Conservation (phyloP, 2,888 invertebrate genomes). For the Catocala sponsa region DNA sequence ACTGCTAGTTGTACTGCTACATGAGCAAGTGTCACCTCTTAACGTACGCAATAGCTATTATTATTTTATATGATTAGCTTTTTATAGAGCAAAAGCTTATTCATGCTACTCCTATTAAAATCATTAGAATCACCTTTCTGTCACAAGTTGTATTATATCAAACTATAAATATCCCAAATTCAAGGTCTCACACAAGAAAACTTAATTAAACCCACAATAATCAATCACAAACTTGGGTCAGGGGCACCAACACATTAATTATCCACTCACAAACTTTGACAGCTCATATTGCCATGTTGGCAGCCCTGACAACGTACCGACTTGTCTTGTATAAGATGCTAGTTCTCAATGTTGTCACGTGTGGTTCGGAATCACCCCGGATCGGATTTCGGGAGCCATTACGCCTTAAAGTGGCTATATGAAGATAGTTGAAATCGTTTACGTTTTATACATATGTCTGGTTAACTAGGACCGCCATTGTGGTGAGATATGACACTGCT, state of each 20-base stretch:
- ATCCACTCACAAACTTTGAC: slow-evolving; percentile 34
- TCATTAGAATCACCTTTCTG: too few relatives aligned
- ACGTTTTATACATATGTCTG: slow-evolving; percentile 45
- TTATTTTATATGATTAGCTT: too few relatives aligned
- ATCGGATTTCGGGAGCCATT: slow-evolving; percentile 59
- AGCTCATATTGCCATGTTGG: slow-evolving; percentile 39
- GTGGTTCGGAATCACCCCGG: slow-evolving; percentile 48
- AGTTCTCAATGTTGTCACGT: slow-evolving; percentile 58
- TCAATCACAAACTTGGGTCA: not conserved
- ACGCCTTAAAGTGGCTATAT: slow-evolving; percentile 52
- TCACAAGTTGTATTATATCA: not conserved
- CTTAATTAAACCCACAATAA: too few relatives aligned
- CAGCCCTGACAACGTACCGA: slow-evolving; percentile 17
- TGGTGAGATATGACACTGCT: slow-evolving; percentile 28
- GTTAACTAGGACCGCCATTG: slow-evolving; percentile 44
- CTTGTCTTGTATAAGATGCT: slow-evolving; percentile 40
- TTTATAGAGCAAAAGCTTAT: too few relatives aligned
- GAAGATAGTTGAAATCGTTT: slow-evolving; percentile 55
- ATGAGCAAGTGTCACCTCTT: too few relatives aligned
- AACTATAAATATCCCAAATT: not conserved
- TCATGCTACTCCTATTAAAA: too few relatives aligned
- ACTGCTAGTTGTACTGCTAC: too few relatives aligned
- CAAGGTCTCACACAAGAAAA: too few relatives aligned
- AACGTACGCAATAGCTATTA: too few relatives aligned
- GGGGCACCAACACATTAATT: not conserved